Conservation (phyloP, 23 tunicate species). For the Phallusia fumigata region DNA sequence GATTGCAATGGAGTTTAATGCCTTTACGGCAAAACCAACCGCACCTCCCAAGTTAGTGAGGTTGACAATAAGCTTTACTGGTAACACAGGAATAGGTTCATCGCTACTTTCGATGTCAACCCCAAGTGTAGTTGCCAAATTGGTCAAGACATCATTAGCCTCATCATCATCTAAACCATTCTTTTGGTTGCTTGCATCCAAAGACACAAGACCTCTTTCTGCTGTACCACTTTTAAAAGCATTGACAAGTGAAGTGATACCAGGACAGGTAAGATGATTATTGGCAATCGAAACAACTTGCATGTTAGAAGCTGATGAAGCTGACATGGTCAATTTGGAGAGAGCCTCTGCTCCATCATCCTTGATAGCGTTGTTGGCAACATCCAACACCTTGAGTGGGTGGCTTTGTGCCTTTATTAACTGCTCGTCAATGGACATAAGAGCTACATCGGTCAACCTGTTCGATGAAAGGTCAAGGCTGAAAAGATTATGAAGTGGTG, state of each 20-base stretch:
- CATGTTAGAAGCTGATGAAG: conserved; percentile 21
- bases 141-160: conserved; percentile 29
- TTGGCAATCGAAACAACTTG: conserved; percentile 26
- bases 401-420: conserved; percentile 16
- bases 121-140: conserved; percentile 28
- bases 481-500: conserved; percentile 24
- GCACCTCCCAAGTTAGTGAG: conserved; percentile 55
- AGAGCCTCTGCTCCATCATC: conserved; percentile 40
- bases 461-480: conserved; percentile 60
- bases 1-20: conserved; percentile 51
- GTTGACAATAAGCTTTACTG: conserved; percentile 34
- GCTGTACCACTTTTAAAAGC: background rate
- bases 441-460: conserved; percentile 28
- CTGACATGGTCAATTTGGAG: conserved; percentile 17
- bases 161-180: conserved; percentile 50
- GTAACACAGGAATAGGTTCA: conserved; percentile 22
- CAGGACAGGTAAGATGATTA: conserved; percentile 31
- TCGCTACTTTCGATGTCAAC: conserved; percentile 4
- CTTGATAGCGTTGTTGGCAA: conserved; percentile 45
- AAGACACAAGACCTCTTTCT: conserved; percentile 17
- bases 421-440: conserved; percentile 1
- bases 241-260: conserved; percentile 20
- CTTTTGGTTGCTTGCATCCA: conserved; percentile 78
- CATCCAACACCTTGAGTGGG: conserved; percentile 30
- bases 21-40: conserved; percentile 14